phyloP scores from a whole-genome alignment of 2,113 vertebrate species.

The Andinoacara biseriatus region DNA sequence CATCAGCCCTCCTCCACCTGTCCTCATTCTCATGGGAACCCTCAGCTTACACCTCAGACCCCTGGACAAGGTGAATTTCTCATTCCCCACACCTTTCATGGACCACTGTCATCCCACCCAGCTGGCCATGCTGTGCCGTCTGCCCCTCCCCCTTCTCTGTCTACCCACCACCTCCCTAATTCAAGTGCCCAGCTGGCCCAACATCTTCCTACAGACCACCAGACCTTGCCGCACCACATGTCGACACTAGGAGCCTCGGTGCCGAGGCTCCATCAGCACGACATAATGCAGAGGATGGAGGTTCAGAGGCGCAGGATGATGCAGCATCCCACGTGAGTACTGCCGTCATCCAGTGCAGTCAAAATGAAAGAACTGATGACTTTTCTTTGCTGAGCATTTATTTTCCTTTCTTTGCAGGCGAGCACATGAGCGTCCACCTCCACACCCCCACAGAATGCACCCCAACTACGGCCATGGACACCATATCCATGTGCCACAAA shows the following conservation, averaged over 20 bases:
- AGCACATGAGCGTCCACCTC: conserved; percentile 96
- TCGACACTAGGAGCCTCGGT: conserved; percentile 88
- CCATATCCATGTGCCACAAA: conserved; percentile 99
- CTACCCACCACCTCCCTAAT: conserved; percentile 87
- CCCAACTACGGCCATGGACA: conserved; percentile 98
- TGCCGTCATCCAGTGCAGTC: not conserved
- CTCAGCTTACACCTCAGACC: conserved; percentile 89
- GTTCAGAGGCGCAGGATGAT: conserved; percentile 95
- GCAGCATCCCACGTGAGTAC: conserved; percentile 95
- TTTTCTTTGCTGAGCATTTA: not conserved
- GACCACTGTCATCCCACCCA: conserved; percentile 89
- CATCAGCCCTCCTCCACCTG: conserved; percentile 92
- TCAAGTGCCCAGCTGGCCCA: conserved; percentile 87
- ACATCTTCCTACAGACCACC: conserved; percentile 90
- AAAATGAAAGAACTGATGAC: not conserved
- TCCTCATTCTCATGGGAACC: conserved; percentile 93
- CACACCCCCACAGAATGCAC: conserved; percentile 98
- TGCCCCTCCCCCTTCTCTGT: conserved; percentile 86
- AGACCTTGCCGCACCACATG: conserved; percentile 92
- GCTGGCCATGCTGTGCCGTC: conserved; percentile 88
- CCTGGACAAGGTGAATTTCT: conserved; percentile 93
- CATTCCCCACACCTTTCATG: conserved; percentile 94
- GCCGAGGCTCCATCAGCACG: conserved; percentile 94
- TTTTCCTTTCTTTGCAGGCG: conserved; percentile 77
- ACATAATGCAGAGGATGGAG: conserved; percentile 97